Evolutionary conservation across 2,113 vertebrate species (phyloP).

Genomic region (Cyprinus carpio): DNA sequence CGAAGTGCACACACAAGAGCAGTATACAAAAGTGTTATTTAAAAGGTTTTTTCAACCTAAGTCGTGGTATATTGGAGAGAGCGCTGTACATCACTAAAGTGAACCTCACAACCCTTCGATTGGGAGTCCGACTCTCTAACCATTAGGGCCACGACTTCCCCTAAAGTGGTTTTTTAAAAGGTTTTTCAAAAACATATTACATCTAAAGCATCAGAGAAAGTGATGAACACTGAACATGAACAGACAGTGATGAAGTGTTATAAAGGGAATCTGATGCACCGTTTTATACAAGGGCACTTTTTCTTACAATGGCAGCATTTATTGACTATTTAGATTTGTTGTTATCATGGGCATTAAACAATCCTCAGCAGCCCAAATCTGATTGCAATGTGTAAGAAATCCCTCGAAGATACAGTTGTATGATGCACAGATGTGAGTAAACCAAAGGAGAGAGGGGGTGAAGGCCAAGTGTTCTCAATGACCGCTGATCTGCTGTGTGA

Average conservation of each 20-base stretch:
- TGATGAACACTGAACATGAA: conserved; percentile 6
- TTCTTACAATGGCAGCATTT: conserved; percentile 8
- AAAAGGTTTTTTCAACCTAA: no score
- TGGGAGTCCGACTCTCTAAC: no score
- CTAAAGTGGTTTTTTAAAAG: no score
- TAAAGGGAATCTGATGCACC: neutral
- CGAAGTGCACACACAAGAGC: no score
- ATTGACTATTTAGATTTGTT: conserved; percentile 18
- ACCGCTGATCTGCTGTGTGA: conserved; percentile 62
- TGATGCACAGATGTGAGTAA: conserved; percentile 1
- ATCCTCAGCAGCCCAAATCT: neutral
- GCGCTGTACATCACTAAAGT: no score
- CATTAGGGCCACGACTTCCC: no score
- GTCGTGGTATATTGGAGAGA: no score
- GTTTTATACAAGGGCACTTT: neutral
- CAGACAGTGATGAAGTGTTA: conserved; percentile 19
- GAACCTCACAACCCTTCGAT: no score
- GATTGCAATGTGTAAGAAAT: neutral
- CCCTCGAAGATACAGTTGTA: neutral
- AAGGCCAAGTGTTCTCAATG: conserved; percentile 53
- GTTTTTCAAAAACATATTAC: neutral
- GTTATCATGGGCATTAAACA: neutral
- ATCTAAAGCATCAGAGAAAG: conserved; percentile 17
- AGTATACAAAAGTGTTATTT: no score
- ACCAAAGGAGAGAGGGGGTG: neutral